Percentiles rank a stretch among this genome's conserved stretches.
Conservation (phyloP, 1,140 invertebrate genomes). For the Drosophila rhopaloa region DNA sequence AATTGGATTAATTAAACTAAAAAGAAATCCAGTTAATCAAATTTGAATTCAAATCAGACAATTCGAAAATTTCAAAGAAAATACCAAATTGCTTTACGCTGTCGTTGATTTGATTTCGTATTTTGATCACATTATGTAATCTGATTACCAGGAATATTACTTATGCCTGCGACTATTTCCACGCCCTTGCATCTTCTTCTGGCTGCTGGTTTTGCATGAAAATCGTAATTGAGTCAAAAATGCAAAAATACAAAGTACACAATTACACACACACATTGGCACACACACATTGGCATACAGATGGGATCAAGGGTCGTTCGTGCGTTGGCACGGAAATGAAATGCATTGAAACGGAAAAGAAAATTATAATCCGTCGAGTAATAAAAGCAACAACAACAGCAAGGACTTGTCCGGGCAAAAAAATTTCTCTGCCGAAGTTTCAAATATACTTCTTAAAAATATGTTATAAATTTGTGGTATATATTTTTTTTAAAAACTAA, state of each 20-base stretch:
- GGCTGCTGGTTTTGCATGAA: slow-evolving; percentile 56
- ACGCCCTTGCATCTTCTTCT: not conserved
- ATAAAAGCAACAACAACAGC: slow-evolving; percentile 9
- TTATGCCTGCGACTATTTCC: slow-evolving; percentile 36
- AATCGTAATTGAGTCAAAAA: slow-evolving; percentile 79
- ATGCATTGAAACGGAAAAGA: slow-evolving; percentile 82
- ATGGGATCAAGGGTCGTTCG: slow-evolving; percentile 40
- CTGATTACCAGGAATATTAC: slow-evolving; percentile 59
- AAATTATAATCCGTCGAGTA: slow-evolving; percentile 70
- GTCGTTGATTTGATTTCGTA: slow-evolving; percentile 25
- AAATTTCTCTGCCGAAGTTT: no score
- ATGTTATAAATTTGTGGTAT: no score
- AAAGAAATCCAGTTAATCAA: not conserved
- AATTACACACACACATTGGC: slow-evolving; percentile 9
- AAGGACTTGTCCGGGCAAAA: not conserved
- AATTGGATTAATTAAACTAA: not conserved
- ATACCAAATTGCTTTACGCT: not conserved
- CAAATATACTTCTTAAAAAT: not conserved
- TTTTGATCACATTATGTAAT: slow-evolving; percentile 72
- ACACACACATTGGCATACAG: slow-evolving; percentile 13
- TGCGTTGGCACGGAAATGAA: slow-evolving; percentile 75
- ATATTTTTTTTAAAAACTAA: no score
- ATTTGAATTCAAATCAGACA: not conserved
- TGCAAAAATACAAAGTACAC: slow-evolving; percentile 54
- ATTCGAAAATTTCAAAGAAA: not conserved